phyloP scores from a whole-genome alignment of 2,797 vertebrate genomes.

The Dendrocincla tyrannina region DNA sequence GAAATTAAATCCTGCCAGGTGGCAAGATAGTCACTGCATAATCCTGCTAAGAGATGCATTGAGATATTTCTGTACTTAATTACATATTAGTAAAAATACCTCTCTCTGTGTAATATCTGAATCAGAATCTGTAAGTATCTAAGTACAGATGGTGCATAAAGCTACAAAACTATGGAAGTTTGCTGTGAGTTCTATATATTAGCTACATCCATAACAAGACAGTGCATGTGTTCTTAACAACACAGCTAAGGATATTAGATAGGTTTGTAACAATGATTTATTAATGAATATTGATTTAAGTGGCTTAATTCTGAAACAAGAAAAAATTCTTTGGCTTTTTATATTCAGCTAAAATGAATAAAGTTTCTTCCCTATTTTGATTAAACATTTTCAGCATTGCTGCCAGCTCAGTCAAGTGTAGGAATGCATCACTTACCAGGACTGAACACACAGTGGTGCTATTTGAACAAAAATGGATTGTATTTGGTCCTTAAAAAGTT shows the following conservation, averaged over 20 bases:
- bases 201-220: background rate
- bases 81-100: background rate
- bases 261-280: background rate
- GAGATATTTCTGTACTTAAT: background rate
- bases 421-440: background rate
- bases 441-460: conserved; percentile 37
- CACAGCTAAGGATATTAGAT: rapidly evolving
- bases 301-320: background rate
- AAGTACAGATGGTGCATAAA: background rate
- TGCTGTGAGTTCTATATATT: background rate
- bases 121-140: background rate
- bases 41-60: background rate
- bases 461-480: background rate
- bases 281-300: background rate
- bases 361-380: background rate
- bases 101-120: background rate
- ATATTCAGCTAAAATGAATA: background rate
- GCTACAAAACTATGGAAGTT: background rate
- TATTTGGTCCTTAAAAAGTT: too few species aligned
- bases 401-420: rapidly evolving
- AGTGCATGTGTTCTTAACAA: background rate
- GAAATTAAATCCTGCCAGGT: background rate
- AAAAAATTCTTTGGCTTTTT: background rate
- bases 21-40: background rate
- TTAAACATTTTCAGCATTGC: background rate